phyloP scores from a whole-genome alignment of 2,113 vertebrate genomes.

The Ammodytes marinus region DNA sequence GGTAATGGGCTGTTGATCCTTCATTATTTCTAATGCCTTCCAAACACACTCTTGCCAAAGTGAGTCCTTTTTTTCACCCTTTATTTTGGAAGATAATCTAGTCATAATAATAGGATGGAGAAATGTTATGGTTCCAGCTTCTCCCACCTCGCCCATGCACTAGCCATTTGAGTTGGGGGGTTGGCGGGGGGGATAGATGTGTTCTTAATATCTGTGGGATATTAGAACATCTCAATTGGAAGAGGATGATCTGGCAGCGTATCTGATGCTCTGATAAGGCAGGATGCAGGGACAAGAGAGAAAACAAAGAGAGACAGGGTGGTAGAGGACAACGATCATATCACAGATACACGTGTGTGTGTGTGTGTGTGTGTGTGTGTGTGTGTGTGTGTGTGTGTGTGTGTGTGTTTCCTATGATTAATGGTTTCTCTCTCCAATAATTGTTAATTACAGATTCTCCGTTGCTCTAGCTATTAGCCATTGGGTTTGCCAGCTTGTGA shows the following conservation, averaged over 20 bases:
- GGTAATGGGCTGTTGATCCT: slow-evolving; percentile 22
- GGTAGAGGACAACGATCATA: slow-evolving; percentile 19
- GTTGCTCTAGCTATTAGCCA: neutral
- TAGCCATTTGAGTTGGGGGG: slow-evolving; percentile 11
- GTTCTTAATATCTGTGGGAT: slow-evolving; percentile 66
- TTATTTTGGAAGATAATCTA: slow-evolving; percentile 36
- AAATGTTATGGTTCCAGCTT: slow-evolving; percentile 51
- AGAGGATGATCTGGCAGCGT: slow-evolving; percentile 61
- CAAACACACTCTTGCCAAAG: slow-evolving; percentile 16
- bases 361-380: too few relatives aligned
- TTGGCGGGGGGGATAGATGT: slow-evolving; percentile 57
- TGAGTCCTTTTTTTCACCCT: slow-evolving; percentile 7
- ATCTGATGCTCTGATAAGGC: slow-evolving; percentile 62
- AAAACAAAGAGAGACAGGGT: slow-evolving; percentile 25
- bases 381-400: too few relatives aligned
- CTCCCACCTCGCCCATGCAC: slow-evolving; percentile 37
- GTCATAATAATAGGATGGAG: slow-evolving; percentile 57
- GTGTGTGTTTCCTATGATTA: neutral
- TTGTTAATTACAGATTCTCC: neutral
- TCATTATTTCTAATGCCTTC: slow-evolving; percentile 41
- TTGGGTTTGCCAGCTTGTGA: neutral
- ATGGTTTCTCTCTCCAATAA: neutral
- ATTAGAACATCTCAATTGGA: slow-evolving; percentile 71
- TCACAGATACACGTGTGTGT: neutral
- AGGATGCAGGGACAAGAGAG: slow-evolving; percentile 32